Percentiles rank a stretch among this genome's conserved stretches.
Conservation (phyloP, 2,113 vertebrate species). For the Nicator chloris region DNA sequence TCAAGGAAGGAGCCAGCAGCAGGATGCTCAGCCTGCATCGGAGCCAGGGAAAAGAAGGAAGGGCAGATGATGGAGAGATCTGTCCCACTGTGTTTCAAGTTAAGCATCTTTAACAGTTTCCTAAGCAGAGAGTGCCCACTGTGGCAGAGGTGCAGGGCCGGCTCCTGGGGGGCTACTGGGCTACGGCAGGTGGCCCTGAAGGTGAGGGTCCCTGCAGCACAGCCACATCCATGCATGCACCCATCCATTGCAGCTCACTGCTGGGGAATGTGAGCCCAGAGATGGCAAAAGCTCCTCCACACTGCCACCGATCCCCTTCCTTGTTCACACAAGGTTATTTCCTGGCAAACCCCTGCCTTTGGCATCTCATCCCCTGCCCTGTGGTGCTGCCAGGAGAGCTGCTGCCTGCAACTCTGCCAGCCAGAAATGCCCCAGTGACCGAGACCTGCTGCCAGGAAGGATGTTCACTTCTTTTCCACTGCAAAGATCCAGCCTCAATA, state of each 20-base stretch:
- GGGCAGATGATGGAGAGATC: neutral
- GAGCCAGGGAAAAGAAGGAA: neutral
- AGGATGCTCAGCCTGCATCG: rapidly evolving
- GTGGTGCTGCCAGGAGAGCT: neutral
- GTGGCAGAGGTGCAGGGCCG: neutral
- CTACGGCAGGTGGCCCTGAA: neutral
- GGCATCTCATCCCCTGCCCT: neutral
- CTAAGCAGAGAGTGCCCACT: neutral
- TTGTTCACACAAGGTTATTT: neutral
- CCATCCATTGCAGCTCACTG: neutral
- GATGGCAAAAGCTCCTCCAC: neutral
- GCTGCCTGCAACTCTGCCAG: neutral
- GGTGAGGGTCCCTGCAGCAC: rapidly evolving
- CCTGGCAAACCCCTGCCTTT: neutral
- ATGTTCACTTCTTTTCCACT: rapidly evolving
- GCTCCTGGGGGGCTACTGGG: neutral
- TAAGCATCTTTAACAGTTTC: neutral
- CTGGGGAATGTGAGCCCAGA: neutral
- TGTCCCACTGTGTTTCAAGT: neutral
- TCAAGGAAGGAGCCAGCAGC: neutral
- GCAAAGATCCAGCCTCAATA: neutral
- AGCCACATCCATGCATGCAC: rapidly evolving
- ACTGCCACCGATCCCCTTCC: neutral
- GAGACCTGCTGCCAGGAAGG: neutral
- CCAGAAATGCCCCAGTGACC: neutral